These are phyloP conservation scores for Umimayanthus kanabou DNA, from an alignment of 92 coral and sea anemone genomes.

Conservation along the genomic window DNA sequence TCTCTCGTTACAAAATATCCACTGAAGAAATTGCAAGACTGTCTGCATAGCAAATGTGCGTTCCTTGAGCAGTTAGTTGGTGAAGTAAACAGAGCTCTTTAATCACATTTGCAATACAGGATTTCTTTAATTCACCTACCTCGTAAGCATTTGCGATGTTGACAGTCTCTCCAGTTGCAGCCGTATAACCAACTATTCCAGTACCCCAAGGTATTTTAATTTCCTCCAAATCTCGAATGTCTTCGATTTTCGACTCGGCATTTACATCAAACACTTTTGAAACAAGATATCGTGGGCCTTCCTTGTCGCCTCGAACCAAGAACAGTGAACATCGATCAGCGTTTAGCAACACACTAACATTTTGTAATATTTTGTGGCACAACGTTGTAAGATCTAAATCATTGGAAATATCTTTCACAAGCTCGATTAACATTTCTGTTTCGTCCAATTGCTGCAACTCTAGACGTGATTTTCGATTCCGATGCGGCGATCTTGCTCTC, in stretches of 20 bases:
- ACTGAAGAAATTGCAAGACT: not conserved
- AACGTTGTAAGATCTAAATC: conserved; percentile 94
- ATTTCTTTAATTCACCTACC: conserved; percentile 55
- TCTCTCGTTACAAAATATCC: conserved; percentile 21
- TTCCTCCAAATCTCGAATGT: conserved; percentile 94
- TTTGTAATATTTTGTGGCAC: conserved; percentile 98
- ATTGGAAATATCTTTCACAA: conserved; percentile 96
- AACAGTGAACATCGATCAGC: conserved; percentile 99
- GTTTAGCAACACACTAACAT: conserved; percentile 95
- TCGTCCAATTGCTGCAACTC: conserved; percentile 98
- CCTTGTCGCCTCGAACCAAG: conserved; percentile 93
- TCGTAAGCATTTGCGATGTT: conserved; percentile 98
- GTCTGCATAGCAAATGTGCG: conserved; percentile 19
- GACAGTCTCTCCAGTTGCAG: conserved; percentile 97
- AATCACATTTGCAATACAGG: conserved; percentile 28
- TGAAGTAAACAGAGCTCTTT: conserved; percentile 26
- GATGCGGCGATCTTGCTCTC: conserved; percentile 81
- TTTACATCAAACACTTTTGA: conserved; percentile 99
- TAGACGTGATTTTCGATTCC: conserved; percentile 91
- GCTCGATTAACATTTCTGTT: conserved; percentile 95
- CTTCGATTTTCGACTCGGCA: conserved; percentile 97
- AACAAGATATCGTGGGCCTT: conserved; percentile 94
- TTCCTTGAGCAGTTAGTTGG: not conserved
- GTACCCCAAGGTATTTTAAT: conserved; percentile 97
- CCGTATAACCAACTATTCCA: conserved; percentile 96